phyloP scores from a whole-genome alignment of 2,797 vertebrate species.

The Jordanella pulchra region DNA sequence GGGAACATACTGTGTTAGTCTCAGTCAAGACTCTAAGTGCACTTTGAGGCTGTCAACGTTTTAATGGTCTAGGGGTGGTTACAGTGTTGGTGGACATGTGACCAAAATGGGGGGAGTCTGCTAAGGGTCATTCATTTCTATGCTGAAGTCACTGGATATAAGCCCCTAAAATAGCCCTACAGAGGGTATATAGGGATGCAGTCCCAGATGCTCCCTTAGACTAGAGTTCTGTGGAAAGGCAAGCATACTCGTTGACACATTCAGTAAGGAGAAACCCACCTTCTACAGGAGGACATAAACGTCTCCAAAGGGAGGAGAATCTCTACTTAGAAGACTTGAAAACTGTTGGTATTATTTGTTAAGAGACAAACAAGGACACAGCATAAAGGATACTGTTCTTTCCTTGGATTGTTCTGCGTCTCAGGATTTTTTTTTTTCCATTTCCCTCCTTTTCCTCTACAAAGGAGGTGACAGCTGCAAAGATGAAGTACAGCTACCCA shows the following conservation, averaged over 20 bases:
- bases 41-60: conserved; percentile 63
- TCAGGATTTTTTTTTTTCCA: conserved; percentile 56
- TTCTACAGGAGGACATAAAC: conserved; percentile 9
- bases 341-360: conserved; percentile 31
- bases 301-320: conserved; percentile 14
- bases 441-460: conserved; percentile 55
- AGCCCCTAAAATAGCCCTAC: conserved; percentile 89
- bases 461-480: conserved; percentile 60
- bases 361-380: conserved; percentile 37
- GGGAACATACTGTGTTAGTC: neutral
- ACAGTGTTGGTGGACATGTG: conserved; percentile 62
- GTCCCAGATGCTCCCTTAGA: conserved; percentile 42
- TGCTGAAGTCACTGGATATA: conserved; percentile 79
- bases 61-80: conserved; percentile 50
- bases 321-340: conserved; percentile 9
- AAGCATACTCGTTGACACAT: conserved; percentile 14
- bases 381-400: conserved; percentile 48
- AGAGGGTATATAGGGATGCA: conserved; percentile 77
- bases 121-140: conserved; percentile 62
- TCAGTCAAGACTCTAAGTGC: conserved; percentile 23
- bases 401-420: conserved; percentile 47
- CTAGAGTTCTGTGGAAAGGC: conserved; percentile 29
- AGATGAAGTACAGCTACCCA: conserved; percentile 86
- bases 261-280: conserved; percentile 18
- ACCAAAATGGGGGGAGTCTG: conserved; percentile 56